Conservation (phyloP, 2,888 invertebrate genomes). For the Ennomos fuscantarius region DNA sequence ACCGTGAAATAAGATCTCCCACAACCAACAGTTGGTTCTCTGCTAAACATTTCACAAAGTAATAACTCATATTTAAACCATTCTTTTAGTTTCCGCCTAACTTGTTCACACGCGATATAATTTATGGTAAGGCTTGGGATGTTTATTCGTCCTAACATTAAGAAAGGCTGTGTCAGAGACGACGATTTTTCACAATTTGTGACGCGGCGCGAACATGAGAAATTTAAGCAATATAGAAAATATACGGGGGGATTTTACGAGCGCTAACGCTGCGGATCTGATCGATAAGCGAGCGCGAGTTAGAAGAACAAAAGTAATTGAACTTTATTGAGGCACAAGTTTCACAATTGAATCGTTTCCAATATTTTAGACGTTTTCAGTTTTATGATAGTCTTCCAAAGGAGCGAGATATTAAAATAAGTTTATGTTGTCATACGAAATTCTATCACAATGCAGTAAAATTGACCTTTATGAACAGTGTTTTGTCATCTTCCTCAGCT, state of each 20-base stretch:
- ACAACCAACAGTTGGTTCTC: slow-evolving; percentile 36
- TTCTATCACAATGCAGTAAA: background rate
- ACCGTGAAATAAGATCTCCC: slow-evolving; percentile 15
- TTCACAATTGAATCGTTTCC: slow-evolving; percentile 15
- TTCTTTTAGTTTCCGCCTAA: slow-evolving; percentile 45
- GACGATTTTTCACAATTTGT: slow-evolving; percentile 59
- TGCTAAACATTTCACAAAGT: slow-evolving; percentile 31
- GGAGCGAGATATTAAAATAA: slow-evolving; percentile 1
- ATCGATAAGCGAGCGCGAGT: slow-evolving; percentile 4
- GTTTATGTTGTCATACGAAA: background rate
- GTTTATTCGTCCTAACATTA: slow-evolving; percentile 31
- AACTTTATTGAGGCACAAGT: slow-evolving; percentile 15
- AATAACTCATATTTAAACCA: slow-evolving; percentile 48
- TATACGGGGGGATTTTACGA: slow-evolving; percentile 29
- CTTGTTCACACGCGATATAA: slow-evolving; percentile 48
- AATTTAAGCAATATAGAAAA: slow-evolving; percentile 40
- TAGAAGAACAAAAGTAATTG: slow-evolving; percentile 20
- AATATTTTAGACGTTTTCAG: slow-evolving; percentile 15
- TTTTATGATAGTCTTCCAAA: slow-evolving; percentile 7
- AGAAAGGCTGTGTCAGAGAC: slow-evolving; percentile 39
- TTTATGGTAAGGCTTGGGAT: slow-evolving; percentile 55
- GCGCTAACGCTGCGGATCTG: slow-evolving; percentile 11
- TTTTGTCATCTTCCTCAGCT: too few relatives aligned
- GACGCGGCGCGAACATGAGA: slow-evolving; percentile 47
- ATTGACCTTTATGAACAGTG: too few relatives aligned